Evolutionary conservation across 2,797 vertebrate genomes (phyloP), one percentile per base, ranked within the genome.

Genomic region (Myotis vivesi): DNA sequence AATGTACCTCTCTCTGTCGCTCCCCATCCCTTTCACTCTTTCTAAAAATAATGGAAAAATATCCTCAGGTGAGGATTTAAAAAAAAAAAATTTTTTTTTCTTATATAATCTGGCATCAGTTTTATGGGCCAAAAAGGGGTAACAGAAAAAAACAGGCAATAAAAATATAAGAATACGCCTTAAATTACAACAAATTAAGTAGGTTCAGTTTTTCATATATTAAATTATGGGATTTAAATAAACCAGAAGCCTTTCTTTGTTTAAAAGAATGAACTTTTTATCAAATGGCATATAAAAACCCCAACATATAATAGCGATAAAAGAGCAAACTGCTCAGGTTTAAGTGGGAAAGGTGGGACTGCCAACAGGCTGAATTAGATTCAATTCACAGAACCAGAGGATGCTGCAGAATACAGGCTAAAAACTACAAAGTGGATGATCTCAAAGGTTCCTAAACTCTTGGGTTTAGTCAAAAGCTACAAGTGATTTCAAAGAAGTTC

Each of bases 221-320:
- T 94, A 94, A 94, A 94, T 75, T 62, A 38, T 12, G 16, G 36
- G 11, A 49, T 83, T 71, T 77, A 49, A 62, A 0, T 89, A 36
- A 89, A 85, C 88, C 82, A 95, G 30, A 55, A 75, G 11, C 49
- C 33, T n/a, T 76, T 59, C 30, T 75, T 53, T 66, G 44, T 49
- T 66, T n/a, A 66, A 66, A 66, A 33, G n/a, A 76, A 85, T 95
- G 81, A 55, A 85, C 13, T 75, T 62, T 76, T 86, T 86, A 95
- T 86, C 49, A 86, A 94, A 75, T 38, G 5, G 22, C 15, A 62
- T 82, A 23, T 46, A 75, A 91, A 93, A 62, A 33, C 4, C 57
- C 20, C 33, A 85, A 81, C 16, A 91, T 76, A 66, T 11, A 57
- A 44, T 28, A 87, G 3, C 92, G 44, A 85, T 59, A 86, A 69